Conservation (phyloP, 1,140 invertebrate species). For the Delia radicum region DNA sequence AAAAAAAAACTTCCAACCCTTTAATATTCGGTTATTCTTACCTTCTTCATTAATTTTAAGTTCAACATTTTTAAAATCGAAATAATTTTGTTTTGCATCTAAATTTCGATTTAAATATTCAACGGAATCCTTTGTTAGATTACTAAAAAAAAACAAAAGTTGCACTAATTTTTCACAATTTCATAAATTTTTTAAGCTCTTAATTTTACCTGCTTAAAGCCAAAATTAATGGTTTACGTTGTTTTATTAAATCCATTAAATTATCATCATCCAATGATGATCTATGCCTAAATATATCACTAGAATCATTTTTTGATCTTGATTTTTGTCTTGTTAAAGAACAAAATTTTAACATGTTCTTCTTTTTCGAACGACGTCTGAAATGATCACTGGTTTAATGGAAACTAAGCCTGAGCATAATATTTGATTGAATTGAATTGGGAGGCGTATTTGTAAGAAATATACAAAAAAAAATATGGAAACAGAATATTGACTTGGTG, state of each 20-base stretch:
- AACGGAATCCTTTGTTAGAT: neutral
- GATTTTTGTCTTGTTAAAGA: neutral
- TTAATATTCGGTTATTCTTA: neutral
- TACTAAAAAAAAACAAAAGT: neutral
- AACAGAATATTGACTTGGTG: no score
- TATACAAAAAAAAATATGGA: neutral
- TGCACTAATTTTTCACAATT: neutral
- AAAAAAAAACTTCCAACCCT: neutral
- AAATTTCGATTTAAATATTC: neutral
- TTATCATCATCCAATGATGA: neutral
- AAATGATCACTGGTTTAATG: neutral
- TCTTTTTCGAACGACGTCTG: conserved; percentile 6
- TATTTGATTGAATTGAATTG: neutral
- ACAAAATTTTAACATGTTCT: conserved; percentile 19
- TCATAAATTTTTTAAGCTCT: neutral
- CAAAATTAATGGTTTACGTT: neutral
- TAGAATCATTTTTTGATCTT: neutral
- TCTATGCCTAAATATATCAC: neutral
- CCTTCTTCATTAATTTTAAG: neutral
- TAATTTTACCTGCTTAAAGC: neutral
- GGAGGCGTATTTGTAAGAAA: conserved; percentile 2
- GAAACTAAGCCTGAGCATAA: neutral
- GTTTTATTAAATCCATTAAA: neutral
- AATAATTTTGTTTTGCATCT: neutral
- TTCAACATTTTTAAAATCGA: neutral